Evolutionary conservation across 1,140 invertebrate genomes (phyloP), one percentile per base, ranked within the genome.

Genomic region (Piezodorus guildinii): DNA sequence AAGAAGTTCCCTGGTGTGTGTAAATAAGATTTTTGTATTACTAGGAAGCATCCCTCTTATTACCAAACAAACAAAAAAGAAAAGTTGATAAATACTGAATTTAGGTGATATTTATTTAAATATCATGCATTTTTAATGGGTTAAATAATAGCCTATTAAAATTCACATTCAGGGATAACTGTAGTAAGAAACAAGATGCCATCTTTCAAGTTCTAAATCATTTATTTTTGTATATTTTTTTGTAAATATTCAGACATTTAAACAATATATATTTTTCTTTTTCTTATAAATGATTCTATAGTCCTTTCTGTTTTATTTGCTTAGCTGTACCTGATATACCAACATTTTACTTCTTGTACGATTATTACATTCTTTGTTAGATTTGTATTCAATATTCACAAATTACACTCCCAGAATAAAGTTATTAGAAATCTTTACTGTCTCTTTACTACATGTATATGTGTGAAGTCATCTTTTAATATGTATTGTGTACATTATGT

Each of bases 401-500:
- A 49, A 49, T 5, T 19, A 19, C 21, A 49, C 21, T 49, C 46
- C n/a, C 21, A 19, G n/a, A 17, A 6, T 19, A 49, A 49, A 49
- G 46, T 17, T 19, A 19, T 49, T 49, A 19, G 5, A 49, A 49
- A 49, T 19, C 21, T 17, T 49, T 49, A 19, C 21, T 21, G n/a
- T 21, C 46, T 49, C 46, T 49, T 49, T 49, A 6, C 21, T 49
- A 10, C n/a, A 49, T 49, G 46, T 49, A 49, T 19, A 21, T 19
- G 46, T 49, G 46, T 49, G 46, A 19, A 49, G 21, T 49, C n/a
- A n/a, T 17, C 21, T 10, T 49, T 19, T 19, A 19, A 49, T 49
- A 49, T 49, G 46, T 49, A 49, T 49, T 19, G n/a, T 49, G 46
- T 49, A 49, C 46, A 49, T 49, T 49, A 49, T 49, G 46, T 49